Conservation (phyloP, 2,113 vertebrate species). For the Nibea coibor region DNA sequence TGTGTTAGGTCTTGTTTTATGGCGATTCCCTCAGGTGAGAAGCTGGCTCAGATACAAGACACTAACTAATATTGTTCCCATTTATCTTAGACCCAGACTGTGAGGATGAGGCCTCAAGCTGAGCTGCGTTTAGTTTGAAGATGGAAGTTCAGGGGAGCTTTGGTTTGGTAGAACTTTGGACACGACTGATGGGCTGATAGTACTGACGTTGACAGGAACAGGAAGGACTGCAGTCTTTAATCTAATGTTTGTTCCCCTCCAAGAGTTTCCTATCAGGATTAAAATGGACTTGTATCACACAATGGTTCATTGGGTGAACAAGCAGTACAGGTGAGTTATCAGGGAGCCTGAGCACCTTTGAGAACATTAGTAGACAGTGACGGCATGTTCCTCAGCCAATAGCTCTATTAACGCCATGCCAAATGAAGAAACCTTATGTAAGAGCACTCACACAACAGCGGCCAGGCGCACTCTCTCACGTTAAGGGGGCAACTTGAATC, state of each 20-base stretch:
- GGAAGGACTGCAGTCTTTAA: constrained; percentile 31
- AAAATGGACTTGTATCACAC: constrained; percentile 20
- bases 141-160: constrained; percentile 4
- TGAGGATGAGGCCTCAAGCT: constrained; percentile 15
- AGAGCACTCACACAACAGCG: constrained; percentile 13
- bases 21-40: constrained; percentile 8
- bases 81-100: constrained; percentile 33
- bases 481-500: constrained; percentile 13
- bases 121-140: constrained; percentile 13
- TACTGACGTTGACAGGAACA: constrained; percentile 27
- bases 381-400: background rate
- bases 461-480: constrained; percentile 9
- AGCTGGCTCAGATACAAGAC: constrained; percentile 1
- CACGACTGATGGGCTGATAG: background rate
- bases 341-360: background rate
- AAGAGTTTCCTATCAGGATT: constrained; percentile 35
- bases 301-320: constrained; percentile 40
- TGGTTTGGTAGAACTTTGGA: constrained; percentile 9
- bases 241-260: constrained; percentile 36
- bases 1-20: constrained; percentile 49
- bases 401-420: constrained; percentile 7
- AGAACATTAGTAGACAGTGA: background rate
- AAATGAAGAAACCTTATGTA: constrained; percentile 39
- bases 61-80: background rate
- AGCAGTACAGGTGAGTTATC: constrained; percentile 20